Base-by-base conservation (phyloP, 2,797 vertebrate species). In the Mus spretus region DNA sequence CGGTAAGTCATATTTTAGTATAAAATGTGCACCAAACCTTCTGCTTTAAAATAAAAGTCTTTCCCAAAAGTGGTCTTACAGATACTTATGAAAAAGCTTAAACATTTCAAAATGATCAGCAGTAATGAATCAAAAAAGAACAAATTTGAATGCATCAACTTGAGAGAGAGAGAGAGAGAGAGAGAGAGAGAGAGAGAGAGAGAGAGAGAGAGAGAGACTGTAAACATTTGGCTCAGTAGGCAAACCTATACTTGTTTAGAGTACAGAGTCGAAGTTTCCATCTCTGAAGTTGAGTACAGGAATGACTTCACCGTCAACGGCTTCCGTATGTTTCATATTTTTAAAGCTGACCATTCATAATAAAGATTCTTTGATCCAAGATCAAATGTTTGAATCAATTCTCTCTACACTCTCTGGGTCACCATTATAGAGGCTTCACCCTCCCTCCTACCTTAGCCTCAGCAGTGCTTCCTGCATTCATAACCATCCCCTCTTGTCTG, bases 331-430 rank as follows among this genome's bases (percentile, higher is more conserved):
- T 97, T 94, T 98, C 94, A 91, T 96, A 98, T 98, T 98, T 98
- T 98, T 98, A 98, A 96, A 94, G 97, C 91, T 98, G 98, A 79
- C 97, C 97, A 63, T 98, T 98, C 96, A 97, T 97, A 97, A 96
- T 98, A 98, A 97, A 95, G 92, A 95, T 96, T 97, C 97, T 98
- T 97, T 98, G 98, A 98, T 57, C 98, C 94, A 53, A 97, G 98
- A 97, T 98, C 96, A 98, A 98, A 84, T 97, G 95, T 98, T 98
- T 98, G 97, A 99, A 98, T 97, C 94, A 95, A 97, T 96, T 96
- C 97, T 97, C 93, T 97, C 96, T 97, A 50, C 86, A 97, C 97
- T 98, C 97, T 96, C 88, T 97, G 97, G 97, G 96, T 97, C 97
- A 96, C 93, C 80, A 74, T 96, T 93, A 91, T 44, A 85, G 95